Percentiles rank a stretch among this genome's conserved stretches.
Evolutionary conservation across 64 coral and sea anemone species (phyloP).

Genomic region (Montipora efflorescens): DNA sequence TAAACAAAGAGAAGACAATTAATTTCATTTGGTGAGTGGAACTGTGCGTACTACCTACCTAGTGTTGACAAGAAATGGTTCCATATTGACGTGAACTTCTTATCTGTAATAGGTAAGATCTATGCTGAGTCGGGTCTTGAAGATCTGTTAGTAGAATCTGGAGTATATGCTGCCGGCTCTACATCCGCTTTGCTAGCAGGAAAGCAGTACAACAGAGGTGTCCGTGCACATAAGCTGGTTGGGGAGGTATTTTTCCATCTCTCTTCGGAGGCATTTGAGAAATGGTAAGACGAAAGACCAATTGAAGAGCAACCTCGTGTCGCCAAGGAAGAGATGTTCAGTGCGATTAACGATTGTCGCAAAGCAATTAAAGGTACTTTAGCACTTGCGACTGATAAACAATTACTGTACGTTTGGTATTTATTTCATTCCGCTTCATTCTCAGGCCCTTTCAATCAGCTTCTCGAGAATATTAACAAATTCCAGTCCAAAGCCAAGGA

Average conservation of each 20-base stretch:
- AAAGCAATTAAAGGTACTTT: background rate
- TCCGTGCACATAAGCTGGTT: background rate
- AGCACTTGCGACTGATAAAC: no score
- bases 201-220: background rate
- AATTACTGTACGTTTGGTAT: background rate
- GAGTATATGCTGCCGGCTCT: slow-evolving; percentile 11
- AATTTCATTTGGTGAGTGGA: no score
- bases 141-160: slow-evolving; percentile 8
- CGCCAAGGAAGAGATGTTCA: background rate
- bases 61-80: background rate
- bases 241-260: background rate
- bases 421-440: background rate
- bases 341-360: background rate
- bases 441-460: background rate
- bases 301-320: background rate
- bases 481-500: background rate
- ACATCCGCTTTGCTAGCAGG: background rate
- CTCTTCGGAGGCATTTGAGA: background rate
- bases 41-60: no score
- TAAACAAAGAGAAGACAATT: no score
- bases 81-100: slow-evolving; percentile 45
- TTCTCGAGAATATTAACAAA: background rate
- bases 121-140: background rate
- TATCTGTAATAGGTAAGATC: slow-evolving; percentile 10
- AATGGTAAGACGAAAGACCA: slow-evolving; percentile 14